Percentiles rank a stretch among this genome's conserved stretches.
Conservation (phyloP, 2,888 invertebrate genomes). For the Lamproptera curius region DNA sequence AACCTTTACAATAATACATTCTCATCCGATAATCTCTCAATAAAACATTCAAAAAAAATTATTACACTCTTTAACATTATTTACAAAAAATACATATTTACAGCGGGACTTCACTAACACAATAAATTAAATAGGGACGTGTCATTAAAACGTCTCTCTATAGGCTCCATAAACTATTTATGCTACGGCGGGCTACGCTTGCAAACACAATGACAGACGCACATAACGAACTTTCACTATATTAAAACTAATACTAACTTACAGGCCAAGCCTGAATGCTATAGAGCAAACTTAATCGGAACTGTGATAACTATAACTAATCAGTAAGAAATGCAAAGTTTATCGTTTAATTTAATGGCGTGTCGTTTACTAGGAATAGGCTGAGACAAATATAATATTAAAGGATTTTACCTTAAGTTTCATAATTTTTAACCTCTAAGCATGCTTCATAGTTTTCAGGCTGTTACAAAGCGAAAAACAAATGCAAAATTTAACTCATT, state of each 20-base stretch:
- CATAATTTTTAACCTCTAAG: too few species aligned
- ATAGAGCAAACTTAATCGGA: too few species aligned
- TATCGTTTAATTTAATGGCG: too few species aligned
- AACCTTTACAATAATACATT: slow-evolving; percentile 59
- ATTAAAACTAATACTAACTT: too few species aligned
- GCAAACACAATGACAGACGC: slow-evolving; percentile 19
- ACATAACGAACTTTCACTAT: slow-evolving; percentile 9
- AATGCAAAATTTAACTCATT: not conserved
- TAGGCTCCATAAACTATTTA: slow-evolving; percentile 15
- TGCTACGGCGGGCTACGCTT: slow-evolving; percentile 15
- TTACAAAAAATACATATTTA: slow-evolving; percentile 71
- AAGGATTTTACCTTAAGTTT: too few species aligned
- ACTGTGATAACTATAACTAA: too few species aligned
- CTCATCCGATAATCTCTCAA: slow-evolving; percentile 42
- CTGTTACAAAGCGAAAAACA: not conserved
- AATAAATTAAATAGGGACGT: slow-evolving; percentile 48
- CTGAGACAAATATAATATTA: too few species aligned
- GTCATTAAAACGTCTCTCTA: slow-evolving; percentile 6
- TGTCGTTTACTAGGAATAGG: too few species aligned
- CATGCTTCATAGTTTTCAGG: too few species aligned
- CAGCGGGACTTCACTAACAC: slow-evolving; percentile 45
- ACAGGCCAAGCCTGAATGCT: too few species aligned
- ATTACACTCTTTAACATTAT: slow-evolving; percentile 55
- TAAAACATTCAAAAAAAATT: slow-evolving; percentile 42
- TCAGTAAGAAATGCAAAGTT: too few species aligned